Base-by-base conservation (phyloP, 2,113 vertebrate genomes). In the Cariama cristata region DNA sequence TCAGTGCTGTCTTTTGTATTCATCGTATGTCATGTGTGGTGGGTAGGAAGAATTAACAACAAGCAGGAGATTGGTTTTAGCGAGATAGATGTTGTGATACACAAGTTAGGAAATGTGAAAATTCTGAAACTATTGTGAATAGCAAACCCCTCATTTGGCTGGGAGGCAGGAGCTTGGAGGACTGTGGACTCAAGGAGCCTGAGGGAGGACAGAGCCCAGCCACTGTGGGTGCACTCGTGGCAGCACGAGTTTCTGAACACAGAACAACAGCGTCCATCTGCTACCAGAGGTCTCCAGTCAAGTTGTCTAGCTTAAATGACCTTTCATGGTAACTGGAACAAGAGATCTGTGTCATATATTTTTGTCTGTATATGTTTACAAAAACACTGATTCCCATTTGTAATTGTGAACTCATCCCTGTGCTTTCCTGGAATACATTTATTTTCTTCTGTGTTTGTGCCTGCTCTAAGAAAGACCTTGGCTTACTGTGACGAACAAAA, bases 401-500 rank as follows among this genome's bases (percentile, higher is more conserved):
- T 59, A 77, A 68, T 64, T 66, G 81, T 91, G 79, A 94, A 38
- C 79, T 88, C 72, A 67, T 50, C n/a, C 27, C 64, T 58, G 22
- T 74, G 79, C 83, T 93, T 91, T 91, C 89, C 83, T 89, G 83
- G 67, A 94, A 81, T 77, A 81, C 66, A 38, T 94, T 81, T 80
- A 27, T 91, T 95, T 92, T 76, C 63, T 94, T 92, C 63, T 69
- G 35, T 83, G 53, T 55, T 79, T 2, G 5, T 62, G 21, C 58
- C 79, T 96, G 67, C 42, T 86, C 13, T 83, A 84, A 93, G 88
- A 69, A 93, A 86, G 86, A 74, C 67, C 79, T 80, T 92, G 71
- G 63, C 86, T 90, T 53, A 28, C 13, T 40, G 53, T 73, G 82
- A 69, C 91, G 86, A 88, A 45, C 33, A 19, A 32, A 55, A 82